Percentiles rank a stretch among this genome's conserved stretches.
Conservation (phyloP, 30 jellyfish, hydroid and myxozoan genomes). For the Clytia hemisphaerica region DNA sequence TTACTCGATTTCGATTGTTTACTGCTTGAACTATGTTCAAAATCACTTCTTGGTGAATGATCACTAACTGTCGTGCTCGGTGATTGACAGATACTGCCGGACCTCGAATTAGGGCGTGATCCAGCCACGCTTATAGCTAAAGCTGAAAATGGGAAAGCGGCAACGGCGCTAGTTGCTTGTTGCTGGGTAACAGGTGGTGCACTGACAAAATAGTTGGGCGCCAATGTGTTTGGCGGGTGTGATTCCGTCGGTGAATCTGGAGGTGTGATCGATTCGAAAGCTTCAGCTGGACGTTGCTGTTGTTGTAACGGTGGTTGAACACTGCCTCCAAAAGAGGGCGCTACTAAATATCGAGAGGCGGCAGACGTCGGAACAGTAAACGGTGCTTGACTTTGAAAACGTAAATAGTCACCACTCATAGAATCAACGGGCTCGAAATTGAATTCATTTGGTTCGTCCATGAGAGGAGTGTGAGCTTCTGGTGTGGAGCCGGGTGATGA, state of each 20-base stretch:
- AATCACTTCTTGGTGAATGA: conserved; percentile 23
- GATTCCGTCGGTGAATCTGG: conserved; percentile 75
- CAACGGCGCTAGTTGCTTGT: conserved; percentile 23
- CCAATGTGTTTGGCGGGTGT: conserved; percentile 50
- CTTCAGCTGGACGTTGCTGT: too few species aligned
- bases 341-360: too few species aligned
- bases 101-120: conserved; percentile 46
- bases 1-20: too few species aligned
- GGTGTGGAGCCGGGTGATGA: conserved; percentile 23
- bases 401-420: too few species aligned
- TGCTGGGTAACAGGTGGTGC: conserved; percentile 32
- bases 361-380: too few species aligned
- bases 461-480: conserved; percentile 34
- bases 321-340: too few species aligned
- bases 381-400: too few species aligned
- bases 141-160: conserved; percentile 83
- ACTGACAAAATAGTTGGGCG: conserved; percentile 5
- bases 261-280: conserved; percentile 71
- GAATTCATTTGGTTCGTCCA: conserved; percentile 41
- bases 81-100: conserved; percentile 62
- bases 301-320: too few species aligned
- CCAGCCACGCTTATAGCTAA: conserved; percentile 58
- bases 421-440: conserved; percentile 18
- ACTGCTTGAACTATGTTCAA: background rate
- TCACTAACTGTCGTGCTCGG: conserved; percentile 37